These are phyloP conservation scores for Emmelina monodactyla DNA, from an alignment of 2,888 invertebrate species.

Conservation along the genomic window DNA sequence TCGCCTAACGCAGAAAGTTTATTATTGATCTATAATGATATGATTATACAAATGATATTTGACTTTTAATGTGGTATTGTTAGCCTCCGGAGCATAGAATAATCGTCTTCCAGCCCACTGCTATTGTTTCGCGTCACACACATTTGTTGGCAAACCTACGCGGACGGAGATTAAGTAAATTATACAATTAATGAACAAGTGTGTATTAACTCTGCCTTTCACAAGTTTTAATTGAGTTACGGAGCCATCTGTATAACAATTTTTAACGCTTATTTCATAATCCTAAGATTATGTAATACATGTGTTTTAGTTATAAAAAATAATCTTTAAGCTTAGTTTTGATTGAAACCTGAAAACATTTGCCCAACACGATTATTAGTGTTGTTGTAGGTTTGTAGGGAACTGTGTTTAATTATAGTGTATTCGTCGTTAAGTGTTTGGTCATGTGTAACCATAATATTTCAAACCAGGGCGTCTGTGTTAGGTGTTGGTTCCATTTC, in stretches of 20 bases:
- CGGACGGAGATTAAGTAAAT: conserved; percentile 21
- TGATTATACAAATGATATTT: conserved; percentile 11
- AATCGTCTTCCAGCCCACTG: conserved; percentile 29
- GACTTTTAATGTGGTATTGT: conserved; percentile 28
- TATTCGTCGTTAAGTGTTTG: too few species aligned
- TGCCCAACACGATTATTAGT: too few species aligned
- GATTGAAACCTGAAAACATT: too few species aligned
- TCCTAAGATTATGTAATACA: too few species aligned
- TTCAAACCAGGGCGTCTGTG: too few species aligned
- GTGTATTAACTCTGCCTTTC: conserved; percentile 18
- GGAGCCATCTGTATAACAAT: conserved; percentile 1
- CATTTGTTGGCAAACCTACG: conserved; percentile 27
- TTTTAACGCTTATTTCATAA: too few species aligned
- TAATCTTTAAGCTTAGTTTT: too few species aligned
- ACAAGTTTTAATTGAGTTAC: conserved; percentile 5
- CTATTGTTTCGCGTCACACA: conserved; percentile 33
- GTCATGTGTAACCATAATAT: too few species aligned
- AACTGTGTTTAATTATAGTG: too few species aligned
- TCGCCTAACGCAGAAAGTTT: too few species aligned
- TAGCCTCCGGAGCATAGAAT: conserved; percentile 22
- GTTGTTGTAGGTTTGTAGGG: too few species aligned
- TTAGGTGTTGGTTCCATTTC: neutral
- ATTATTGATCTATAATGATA: neutral
- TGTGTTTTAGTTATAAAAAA: too few species aligned
- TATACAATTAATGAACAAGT: conserved; percentile 23